A percentile compares a stretch with the other conserved stretches of the same genome.
Conservation (phyloP, 2,113 vertebrate genomes). For the Bos indicus region DNA sequence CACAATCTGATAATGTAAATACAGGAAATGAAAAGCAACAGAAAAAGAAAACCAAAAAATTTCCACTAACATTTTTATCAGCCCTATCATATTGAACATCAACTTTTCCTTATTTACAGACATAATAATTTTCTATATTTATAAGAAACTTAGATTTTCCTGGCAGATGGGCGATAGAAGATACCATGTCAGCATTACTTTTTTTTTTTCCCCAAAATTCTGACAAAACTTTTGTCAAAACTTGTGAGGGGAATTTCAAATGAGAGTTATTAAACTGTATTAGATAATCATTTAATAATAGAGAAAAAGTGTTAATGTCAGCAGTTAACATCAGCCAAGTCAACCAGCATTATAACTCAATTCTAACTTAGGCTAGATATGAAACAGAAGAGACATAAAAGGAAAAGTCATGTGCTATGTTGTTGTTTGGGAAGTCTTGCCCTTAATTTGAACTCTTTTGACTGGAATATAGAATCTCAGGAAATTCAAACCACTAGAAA, state of each 20-base stretch:
- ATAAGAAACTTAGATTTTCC: not conserved
- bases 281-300: not conserved
- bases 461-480: constrained; percentile 11
- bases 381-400: not conserved
- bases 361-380: not conserved
- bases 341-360: not conserved
- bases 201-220: not conserved
- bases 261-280: not conserved
- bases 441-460: not conserved
- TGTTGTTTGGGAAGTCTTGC: not conserved
- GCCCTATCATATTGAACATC: not conserved
- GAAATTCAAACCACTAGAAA: constrained; percentile 34
- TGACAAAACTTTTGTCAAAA: not conserved
- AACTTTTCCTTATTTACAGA: not conserved
- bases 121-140: not conserved
- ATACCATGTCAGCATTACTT: not conserved
- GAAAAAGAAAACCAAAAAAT: not conserved
- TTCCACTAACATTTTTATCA: not conserved
- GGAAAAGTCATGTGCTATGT: not conserved
- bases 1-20: not conserved
- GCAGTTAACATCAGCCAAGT: not conserved
- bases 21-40: not conserved
- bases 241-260: not conserved
- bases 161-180: not conserved
- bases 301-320: not conserved